Base-by-base conservation (phyloP, 2,797 vertebrate species). In the Cryptoblepharus egeriae region DNA sequence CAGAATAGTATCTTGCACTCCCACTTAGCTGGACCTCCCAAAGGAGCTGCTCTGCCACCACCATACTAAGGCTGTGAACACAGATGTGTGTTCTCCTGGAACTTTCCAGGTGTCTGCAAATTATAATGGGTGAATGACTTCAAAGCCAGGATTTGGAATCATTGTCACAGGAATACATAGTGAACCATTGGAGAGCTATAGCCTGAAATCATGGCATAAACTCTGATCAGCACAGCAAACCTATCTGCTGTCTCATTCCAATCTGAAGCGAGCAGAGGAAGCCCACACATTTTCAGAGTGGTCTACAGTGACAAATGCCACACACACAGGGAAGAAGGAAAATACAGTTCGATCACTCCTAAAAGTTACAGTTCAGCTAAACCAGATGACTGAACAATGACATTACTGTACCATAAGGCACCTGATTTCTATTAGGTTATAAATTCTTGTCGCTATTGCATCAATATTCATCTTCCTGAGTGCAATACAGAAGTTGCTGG, bases 401-500 rank as follows among this genome's bases (percentile, higher is more conserved):
- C 26, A 80, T 32, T 89, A 77, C 67, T 75, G 68, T 79, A 57
- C 42, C 77, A 5, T 70, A 37, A 1, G 3, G 82, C 32, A 76
- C 65, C 39, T 70, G 22, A 67, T 30, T 80, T 92, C 89, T 88
- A 91, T 88, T 90, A 77, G 57, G 82, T 87, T 88, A 83, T 88
- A 88, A 84, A 89, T 90, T 88, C 81, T 88, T 1, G 1, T 57
- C 84, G 63, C 70, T 77, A 37, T 85, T 80, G 86, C 83, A 89
- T 86, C 86, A 87, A 87, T 91, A 92, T 87, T 92, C 32, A 85
- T 91, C 84, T 86, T 92, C 83, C 77, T 65, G 77, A 87, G 37
- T 69, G 84, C 81, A 86, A 85, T 77, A 71, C 18, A 89, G 52
- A 92, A 88, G 72, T 85, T 75, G 81, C 49, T 85, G 64, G 81